Evolutionary conservation across 2,797 vertebrate species (phyloP).

Genomic region (Sphaeramia orbicularis): DNA sequence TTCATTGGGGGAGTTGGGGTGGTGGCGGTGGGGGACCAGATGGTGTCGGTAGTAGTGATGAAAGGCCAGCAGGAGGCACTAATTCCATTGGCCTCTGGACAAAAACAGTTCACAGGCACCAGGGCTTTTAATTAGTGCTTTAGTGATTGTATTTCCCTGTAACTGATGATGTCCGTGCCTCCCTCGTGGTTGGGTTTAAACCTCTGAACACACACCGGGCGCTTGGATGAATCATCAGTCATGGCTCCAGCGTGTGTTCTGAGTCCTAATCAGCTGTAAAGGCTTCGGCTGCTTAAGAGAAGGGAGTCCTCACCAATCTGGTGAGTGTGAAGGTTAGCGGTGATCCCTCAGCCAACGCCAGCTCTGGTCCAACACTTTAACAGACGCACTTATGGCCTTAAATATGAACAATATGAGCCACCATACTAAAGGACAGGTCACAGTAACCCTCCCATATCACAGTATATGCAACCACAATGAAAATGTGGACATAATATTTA

Average conservation of each 20-base stretch:
- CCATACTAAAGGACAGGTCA: too few species aligned
- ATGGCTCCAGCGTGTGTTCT: conserved; percentile 39
- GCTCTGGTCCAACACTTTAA: background rate
- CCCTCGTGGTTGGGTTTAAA: background rate
- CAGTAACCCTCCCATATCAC: too few species aligned
- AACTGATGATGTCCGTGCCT: conserved; percentile 1
- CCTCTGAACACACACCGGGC: conserved; percentile 11
- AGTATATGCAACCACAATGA: too few species aligned
- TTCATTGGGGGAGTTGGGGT: too few species aligned
- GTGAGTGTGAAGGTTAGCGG: background rate
- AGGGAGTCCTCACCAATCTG: conserved; percentile 33
- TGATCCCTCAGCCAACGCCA: too few species aligned
- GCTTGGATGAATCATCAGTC: conserved; percentile 26
- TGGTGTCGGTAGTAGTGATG: conserved; percentile 67
- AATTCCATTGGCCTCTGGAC: conserved; percentile 56
- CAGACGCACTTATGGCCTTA: background rate
- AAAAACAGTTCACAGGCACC: conserved; percentile 33
- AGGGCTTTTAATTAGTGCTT: conserved; percentile 14
- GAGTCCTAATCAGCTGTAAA: conserved; percentile 58
- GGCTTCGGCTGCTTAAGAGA: conserved; percentile 34
- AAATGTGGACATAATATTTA: too few species aligned
- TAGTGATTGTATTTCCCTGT: conserved; percentile 4
- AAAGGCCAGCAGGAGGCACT: conserved; percentile 72
- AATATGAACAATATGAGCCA: too few species aligned
- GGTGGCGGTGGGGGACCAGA: conserved; percentile 61